These are phyloP conservation scores for Homarus americanus DNA, from an alignment of 1,140 invertebrate genomes.

Conservation along the genomic window DNA sequence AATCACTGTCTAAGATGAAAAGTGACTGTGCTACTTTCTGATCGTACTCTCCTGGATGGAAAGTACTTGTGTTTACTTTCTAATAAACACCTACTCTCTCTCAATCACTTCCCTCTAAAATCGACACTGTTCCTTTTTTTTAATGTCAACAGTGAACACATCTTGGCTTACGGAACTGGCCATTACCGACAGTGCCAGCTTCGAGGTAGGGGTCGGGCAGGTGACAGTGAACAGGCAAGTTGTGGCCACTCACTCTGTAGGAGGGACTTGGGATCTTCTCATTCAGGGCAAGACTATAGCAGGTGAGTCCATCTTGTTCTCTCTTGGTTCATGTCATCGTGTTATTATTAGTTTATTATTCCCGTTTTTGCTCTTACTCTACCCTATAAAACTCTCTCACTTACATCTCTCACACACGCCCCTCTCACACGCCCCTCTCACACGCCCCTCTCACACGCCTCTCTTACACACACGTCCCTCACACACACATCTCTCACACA, in stretches of 20 bases:
- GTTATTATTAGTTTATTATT: not conserved
- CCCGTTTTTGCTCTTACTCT: not conserved
- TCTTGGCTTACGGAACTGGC: not conserved
- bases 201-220: not conserved
- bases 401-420: not conserved
- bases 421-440: not conserved
- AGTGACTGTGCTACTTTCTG: too few species aligned
- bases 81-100: not conserved
- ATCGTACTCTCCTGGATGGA: not conserved
- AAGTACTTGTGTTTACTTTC: not conserved
- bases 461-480: not conserved
- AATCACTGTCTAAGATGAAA: too few species aligned
- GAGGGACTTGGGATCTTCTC: conserved; percentile 50
- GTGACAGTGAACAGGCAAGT: not conserved
- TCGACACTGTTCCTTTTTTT: too few species aligned
- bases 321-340: not conserved
- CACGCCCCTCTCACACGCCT: not conserved
- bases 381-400: not conserved
- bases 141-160: conserved; percentile 6
- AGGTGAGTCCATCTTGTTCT: conserved; percentile 19
- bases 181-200: not conserved
- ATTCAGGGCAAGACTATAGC: conserved; percentile 28
- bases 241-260: conserved; percentile 18
- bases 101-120: not conserved
- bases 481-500: too few species aligned